A percentile compares a stretch with the other conserved stretches of the same genome.
Conservation (phyloP, 2,888 invertebrate genomes). For the Acheta domesticus region DNA sequence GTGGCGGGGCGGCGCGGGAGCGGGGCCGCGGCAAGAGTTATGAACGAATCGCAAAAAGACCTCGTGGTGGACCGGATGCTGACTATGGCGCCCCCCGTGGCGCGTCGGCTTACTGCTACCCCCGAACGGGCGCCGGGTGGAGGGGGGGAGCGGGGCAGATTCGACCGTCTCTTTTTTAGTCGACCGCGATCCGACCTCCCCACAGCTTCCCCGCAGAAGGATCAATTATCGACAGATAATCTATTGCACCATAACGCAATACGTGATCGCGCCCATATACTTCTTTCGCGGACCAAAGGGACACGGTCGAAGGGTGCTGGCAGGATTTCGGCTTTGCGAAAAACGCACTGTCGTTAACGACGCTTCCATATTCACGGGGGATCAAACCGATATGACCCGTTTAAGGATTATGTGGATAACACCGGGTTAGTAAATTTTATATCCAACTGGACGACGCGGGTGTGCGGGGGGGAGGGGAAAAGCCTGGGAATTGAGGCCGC, state of each 20-base stretch:
- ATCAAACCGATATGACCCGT: neutral
- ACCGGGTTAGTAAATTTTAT: conserved; percentile 18
- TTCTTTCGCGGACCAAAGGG: neutral
- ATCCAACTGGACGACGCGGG: neutral
- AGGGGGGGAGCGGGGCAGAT: neutral
- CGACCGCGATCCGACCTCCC: neutral
- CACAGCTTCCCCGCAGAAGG: neutral
- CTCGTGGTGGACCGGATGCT: neutral
- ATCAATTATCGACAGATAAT: conserved; percentile 18
- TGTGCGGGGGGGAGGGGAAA: neutral
- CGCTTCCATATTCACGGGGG: conserved; percentile 7
- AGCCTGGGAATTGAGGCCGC: neutral
- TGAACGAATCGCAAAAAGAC: conserved; percentile 23
- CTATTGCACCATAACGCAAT: neutral
- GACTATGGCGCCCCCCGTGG: neutral
- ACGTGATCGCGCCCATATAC: neutral
- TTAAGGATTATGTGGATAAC: conserved; percentile 2
- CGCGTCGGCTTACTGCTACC: neutral
- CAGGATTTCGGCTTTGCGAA: neutral
- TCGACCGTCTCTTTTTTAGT: neutral
- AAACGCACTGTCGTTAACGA: neutral
- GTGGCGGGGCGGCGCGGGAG: neutral
- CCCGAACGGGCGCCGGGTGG: neutral
- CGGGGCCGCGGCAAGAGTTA: conserved; percentile 34
- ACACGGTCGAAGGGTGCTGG: neutral